phyloP scores from a whole-genome alignment of 2,888 invertebrate genomes.

The Halictus quadricinctus region DNA sequence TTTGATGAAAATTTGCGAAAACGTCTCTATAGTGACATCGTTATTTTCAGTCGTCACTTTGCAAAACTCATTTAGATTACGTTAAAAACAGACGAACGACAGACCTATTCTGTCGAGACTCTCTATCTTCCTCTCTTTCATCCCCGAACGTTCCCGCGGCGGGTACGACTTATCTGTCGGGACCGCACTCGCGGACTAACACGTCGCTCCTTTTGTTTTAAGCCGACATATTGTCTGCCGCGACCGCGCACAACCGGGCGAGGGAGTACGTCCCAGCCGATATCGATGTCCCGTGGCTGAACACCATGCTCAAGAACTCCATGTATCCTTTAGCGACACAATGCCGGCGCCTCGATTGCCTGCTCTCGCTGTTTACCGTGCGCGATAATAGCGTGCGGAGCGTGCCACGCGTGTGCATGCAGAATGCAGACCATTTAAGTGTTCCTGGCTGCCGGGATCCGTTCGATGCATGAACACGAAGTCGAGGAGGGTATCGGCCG shows the following conservation, averaged over 20 bases:
- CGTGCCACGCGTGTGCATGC: background rate
- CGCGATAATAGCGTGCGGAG: constrained; percentile 25
- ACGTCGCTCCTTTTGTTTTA: constrained; percentile 64
- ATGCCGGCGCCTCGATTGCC: constrained; percentile 9
- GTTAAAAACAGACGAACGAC: no score
- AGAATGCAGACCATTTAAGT: background rate
- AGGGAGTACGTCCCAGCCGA: constrained; percentile 42
- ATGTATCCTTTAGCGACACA: constrained; percentile 29
- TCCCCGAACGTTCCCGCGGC: constrained; percentile 45
- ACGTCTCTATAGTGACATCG: no score
- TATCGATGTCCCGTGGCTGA: constrained; percentile 43
- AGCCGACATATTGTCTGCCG: constrained; percentile 60
- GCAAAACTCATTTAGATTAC: no score
- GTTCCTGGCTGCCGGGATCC: background rate
- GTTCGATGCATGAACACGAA: constrained; percentile 26
- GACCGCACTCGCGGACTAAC: constrained; percentile 56
- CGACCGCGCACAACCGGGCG: constrained; percentile 33
- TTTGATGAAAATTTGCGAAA: no score
- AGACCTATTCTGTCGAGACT: background rate
- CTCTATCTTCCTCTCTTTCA: background rate
- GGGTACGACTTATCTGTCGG: constrained; percentile 67
- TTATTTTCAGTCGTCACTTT: no score
- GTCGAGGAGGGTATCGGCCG: background rate
- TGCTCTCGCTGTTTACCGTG: constrained; percentile 21
- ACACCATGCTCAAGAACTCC: constrained; percentile 17